A percentile compares a stretch with the other conserved stretches of the same genome.
Conservation (phyloP, 2,113 vertebrate genomes). For the Oreochromis niloticus region DNA sequence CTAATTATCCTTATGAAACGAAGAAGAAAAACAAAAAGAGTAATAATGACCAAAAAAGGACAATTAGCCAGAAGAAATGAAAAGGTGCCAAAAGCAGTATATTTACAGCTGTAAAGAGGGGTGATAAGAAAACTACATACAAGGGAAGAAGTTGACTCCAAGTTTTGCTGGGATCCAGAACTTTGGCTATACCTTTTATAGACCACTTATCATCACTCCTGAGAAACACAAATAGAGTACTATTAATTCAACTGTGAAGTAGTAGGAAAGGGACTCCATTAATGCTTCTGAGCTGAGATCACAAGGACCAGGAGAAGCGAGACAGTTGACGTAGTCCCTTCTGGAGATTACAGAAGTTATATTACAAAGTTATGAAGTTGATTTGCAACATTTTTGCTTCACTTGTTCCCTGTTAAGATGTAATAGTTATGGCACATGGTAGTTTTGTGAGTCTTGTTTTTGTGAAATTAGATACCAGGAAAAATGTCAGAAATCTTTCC, state of each 20-base stretch:
- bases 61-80: not conserved
- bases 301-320: constrained; percentile 28
- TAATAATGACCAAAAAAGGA: not conserved
- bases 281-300: constrained; percentile 64
- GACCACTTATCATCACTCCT: not conserved
- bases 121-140: not conserved
- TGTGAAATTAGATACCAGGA: not conserved
- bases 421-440: not conserved
- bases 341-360: not conserved
- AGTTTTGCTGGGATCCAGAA: not conserved
- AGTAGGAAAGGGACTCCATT: constrained; percentile 76
- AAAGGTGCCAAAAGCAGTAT: not conserved
- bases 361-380: not conserved
- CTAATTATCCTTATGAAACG: not conserved
- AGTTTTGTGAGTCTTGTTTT: not conserved
- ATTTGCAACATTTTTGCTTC: not conserved
- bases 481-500: not conserved
- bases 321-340: not conserved
- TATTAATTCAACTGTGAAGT: constrained; percentile 63
- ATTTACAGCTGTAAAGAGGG: not conserved
- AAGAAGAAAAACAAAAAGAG: not conserved
- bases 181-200: not conserved
- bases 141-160: not conserved
- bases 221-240: not conserved
- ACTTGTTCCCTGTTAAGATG: not conserved